These are phyloP conservation scores for Ptilorrhoa leucosticta DNA, from an alignment of 2,113 vertebrate genomes.

Conservation along the genomic window DNA sequence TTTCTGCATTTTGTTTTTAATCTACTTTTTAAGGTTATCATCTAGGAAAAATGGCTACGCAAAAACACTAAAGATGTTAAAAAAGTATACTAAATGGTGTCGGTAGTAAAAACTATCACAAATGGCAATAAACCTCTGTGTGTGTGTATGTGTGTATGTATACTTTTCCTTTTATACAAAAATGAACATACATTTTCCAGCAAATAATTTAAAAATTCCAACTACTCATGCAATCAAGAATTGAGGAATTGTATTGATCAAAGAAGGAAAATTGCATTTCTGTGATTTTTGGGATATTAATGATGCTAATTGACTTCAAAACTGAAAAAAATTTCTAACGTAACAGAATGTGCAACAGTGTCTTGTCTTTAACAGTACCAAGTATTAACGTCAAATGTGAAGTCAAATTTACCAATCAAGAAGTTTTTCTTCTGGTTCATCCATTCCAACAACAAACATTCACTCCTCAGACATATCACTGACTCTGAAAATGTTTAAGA, in stretches of 20 bases:
- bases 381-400: background rate
- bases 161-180: background rate
- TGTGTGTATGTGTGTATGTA: fast-evolving
- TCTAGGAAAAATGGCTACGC: background rate
- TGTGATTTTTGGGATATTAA: background rate
- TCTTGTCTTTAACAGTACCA: background rate
- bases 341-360: background rate
- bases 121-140: background rate
- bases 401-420: background rate
- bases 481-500: background rate
- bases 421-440: background rate
- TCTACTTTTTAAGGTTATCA: background rate
- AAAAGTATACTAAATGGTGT: background rate
- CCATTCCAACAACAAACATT: background rate
- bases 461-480: background rate
- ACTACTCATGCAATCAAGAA: background rate
- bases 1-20: background rate
- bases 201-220: background rate
- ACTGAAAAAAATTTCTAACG: background rate
- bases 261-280: background rate
- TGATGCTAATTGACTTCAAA: background rate
- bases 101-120: too few relatives aligned
- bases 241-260: background rate
- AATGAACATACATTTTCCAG: background rate
- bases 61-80: background rate